Evolutionary conservation across 2,888 invertebrate genomes (phyloP).

Genomic region (Pogonocherus hispidulus): DNA sequence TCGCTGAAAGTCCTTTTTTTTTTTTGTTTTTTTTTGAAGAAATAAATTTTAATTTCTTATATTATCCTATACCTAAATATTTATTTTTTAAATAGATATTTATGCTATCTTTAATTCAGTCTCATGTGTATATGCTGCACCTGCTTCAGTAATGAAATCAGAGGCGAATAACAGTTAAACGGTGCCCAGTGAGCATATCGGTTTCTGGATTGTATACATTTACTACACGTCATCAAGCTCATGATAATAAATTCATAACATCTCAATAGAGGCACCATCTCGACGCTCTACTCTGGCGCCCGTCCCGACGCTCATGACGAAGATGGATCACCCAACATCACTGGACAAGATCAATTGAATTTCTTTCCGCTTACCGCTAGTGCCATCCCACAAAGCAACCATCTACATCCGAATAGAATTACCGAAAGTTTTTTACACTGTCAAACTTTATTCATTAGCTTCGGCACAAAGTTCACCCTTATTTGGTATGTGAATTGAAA

Average conservation of each 20-base stretch:
- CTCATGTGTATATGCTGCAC: no score
- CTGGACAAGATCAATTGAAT: slow-evolving; percentile 74
- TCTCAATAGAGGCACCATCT: slow-evolving; percentile 64
- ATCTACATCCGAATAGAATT: slow-evolving; percentile 48
- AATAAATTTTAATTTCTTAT: no score
- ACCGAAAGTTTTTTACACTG: slow-evolving; percentile 33
- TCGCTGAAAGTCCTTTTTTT: no score
- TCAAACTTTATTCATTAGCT: slow-evolving; percentile 34
- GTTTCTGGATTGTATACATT: slow-evolving; percentile 12
- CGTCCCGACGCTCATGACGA: slow-evolving; percentile 68
- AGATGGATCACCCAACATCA: slow-evolving; percentile 71
- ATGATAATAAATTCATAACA: slow-evolving; percentile 64
- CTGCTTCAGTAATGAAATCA: no score
- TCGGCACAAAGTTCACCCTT: slow-evolving; percentile 11
- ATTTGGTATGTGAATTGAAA: neutral
- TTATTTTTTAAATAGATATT: no score
- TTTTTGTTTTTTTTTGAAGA: no score
- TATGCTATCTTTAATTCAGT: no score
- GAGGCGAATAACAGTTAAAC: neutral
- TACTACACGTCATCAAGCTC: slow-evolving; percentile 27
- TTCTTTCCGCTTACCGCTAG: slow-evolving; percentile 69
- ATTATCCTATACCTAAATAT: no score
- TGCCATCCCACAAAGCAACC: slow-evolving; percentile 52
- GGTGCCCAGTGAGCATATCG: neutral
- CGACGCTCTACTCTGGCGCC: slow-evolving; percentile 60